These are phyloP conservation scores for Lasioglossum vierecki DNA, from an alignment of 2,888 invertebrate species.

Conservation along the genomic window DNA sequence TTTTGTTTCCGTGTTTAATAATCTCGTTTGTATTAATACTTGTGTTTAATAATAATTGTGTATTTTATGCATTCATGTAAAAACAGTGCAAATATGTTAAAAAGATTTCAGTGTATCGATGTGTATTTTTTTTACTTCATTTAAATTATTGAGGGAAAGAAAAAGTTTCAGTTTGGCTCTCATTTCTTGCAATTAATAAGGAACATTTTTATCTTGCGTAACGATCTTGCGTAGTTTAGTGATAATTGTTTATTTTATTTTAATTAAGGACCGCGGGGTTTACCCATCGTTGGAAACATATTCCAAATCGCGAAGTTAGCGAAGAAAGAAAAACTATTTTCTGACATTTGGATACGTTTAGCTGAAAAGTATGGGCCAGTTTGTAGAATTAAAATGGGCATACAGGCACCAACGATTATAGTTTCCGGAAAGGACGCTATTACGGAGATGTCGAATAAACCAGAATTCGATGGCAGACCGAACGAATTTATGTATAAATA, in stretches of 20 bases:
- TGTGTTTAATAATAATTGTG: background rate
- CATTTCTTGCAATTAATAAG: background rate
- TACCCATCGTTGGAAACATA: conserved; percentile 86
- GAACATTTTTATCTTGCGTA: background rate
- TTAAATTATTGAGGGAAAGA: background rate
- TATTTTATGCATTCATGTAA: background rate
- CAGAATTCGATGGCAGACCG: conserved; percentile 89
- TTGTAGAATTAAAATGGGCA: conserved; percentile 87
- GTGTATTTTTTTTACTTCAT: background rate
- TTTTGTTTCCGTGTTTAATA: background rate
- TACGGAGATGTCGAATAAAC: conserved; percentile 86
- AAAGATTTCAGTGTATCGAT: background rate
- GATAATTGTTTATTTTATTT: background rate
- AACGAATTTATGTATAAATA: conserved; percentile 88
- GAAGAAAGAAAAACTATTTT: conserved; percentile 84
- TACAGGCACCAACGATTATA: conserved; percentile 86
- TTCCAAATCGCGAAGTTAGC: conserved; percentile 82
- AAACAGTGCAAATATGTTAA: background rate
- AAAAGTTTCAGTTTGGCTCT: background rate
- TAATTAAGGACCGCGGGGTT: conserved; percentile 85
- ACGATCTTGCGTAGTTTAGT: background rate
- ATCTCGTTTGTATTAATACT: background rate
- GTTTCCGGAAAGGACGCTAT: conserved; percentile 88
- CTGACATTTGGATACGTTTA: conserved; percentile 87
- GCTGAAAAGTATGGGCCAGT: conserved; percentile 87